Conservation (phyloP, 2,888 invertebrate genomes). For the Brachynemurus nebulosus region DNA sequence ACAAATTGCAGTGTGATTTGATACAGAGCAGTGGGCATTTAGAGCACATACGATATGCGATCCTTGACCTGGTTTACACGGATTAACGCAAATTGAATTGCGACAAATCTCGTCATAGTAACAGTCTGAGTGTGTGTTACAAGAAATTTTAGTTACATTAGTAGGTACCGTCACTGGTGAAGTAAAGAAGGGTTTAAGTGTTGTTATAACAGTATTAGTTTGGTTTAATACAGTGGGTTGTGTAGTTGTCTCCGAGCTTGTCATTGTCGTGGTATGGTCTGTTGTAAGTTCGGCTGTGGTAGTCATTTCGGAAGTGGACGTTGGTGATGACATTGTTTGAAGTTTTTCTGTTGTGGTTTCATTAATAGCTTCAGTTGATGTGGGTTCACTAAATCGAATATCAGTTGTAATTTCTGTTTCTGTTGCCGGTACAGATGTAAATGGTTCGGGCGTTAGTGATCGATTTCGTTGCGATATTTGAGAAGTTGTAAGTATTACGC, state of each 20-base stretch:
- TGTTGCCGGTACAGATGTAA: background rate
- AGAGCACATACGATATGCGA: slow-evolving; percentile 37
- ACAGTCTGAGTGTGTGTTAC: slow-evolving; percentile 50
- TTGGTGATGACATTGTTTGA: slow-evolving; percentile 6
- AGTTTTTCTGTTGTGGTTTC: slow-evolving; percentile 6
- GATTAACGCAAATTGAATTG: slow-evolving; percentile 47
- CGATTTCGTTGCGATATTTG: too few species aligned
- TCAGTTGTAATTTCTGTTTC: slow-evolving; percentile 6
- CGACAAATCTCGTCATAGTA: slow-evolving; percentile 46
- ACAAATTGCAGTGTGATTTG: slow-evolving; percentile 48
- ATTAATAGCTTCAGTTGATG: slow-evolving; percentile 8
- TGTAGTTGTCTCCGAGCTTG: background rate
- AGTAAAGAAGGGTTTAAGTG: background rate
- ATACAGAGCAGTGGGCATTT: slow-evolving; percentile 45
- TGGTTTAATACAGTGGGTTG: background rate
- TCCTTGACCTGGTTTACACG: slow-evolving; percentile 37
- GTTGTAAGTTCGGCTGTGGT: background rate
- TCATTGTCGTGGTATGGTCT: background rate
- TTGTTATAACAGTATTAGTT: background rate
- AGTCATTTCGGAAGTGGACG: slow-evolving; percentile 3
- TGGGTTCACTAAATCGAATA: too few species aligned
- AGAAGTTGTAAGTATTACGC: too few species aligned
- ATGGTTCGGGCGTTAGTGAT: too few species aligned
- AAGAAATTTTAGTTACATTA: slow-evolving; percentile 30
- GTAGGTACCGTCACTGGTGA: background rate